phyloP scores from a whole-genome alignment of 2,888 invertebrate genomes.

The Chouioia cunea region DNA sequence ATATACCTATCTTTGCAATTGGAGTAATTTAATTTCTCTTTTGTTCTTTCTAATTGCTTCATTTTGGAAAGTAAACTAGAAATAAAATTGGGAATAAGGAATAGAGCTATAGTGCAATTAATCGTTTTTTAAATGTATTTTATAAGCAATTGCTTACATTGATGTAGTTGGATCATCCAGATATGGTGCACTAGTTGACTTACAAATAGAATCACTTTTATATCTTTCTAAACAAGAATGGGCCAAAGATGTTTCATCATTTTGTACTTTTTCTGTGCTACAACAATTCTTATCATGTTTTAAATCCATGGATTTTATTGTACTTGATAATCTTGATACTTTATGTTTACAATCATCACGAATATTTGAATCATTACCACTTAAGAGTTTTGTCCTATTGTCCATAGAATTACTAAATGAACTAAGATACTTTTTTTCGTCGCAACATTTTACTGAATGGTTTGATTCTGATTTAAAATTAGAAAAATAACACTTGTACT shows the following conservation, averaged over 20 bases:
- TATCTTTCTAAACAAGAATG: slow-evolving; percentile 41
- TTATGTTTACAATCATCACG: slow-evolving; percentile 31
- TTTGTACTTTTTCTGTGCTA: background rate
- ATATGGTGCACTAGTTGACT: slow-evolving; percentile 51
- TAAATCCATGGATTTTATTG: slow-evolving; percentile 26
- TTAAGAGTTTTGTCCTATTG: slow-evolving; percentile 13
- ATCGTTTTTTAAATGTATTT: background rate
- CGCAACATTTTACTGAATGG: slow-evolving; percentile 17
- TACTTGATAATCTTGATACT: slow-evolving; percentile 18
- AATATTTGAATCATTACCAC: slow-evolving; percentile 3
- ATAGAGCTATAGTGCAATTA: too few species aligned
- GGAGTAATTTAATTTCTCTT: slow-evolving; percentile 44
- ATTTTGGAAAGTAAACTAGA: slow-evolving; percentile 51
- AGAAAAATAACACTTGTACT: slow-evolving; percentile 61
- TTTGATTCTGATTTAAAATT: slow-evolving; percentile 17
- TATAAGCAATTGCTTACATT: slow-evolving; percentile 48
- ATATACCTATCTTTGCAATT: slow-evolving; percentile 49
- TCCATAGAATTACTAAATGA: background rate
- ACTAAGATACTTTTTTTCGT: slow-evolving; percentile 5
- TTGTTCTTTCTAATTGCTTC: slow-evolving; percentile 49
- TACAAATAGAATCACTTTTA: slow-evolving; percentile 37
- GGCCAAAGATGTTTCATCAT: slow-evolving; percentile 11
- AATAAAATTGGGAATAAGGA: too few species aligned
- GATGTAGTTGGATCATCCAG: slow-evolving; percentile 49
- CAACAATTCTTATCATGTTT: slow-evolving; percentile 14